These are phyloP conservation scores for Drosophila pruinosa DNA, from an alignment of 1,140 invertebrate genomes.

Conservation along the genomic window DNA sequence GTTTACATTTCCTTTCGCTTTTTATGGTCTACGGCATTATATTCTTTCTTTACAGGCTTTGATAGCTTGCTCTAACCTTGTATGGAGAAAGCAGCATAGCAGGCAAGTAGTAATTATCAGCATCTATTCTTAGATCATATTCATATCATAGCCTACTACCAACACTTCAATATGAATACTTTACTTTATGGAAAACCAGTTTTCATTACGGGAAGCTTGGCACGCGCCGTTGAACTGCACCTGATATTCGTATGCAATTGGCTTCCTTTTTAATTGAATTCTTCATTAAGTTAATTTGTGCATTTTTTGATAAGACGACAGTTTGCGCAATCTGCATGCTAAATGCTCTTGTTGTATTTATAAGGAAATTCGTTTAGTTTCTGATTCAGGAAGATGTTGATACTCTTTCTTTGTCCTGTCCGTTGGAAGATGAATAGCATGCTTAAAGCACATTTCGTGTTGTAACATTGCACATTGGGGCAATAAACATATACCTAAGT, in stretches of 20 bases:
- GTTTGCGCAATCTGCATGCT: background rate
- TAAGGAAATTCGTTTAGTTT: slow-evolving; percentile 2
- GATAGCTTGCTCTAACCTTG: background rate
- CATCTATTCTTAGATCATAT: background rate
- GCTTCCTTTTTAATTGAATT: background rate
- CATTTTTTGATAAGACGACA: background rate
- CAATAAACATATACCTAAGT: background rate
- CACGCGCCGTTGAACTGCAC: background rate
- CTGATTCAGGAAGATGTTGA: slow-evolving; percentile 9
- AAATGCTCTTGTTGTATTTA: slow-evolving; percentile 1
- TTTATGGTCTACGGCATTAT: background rate
- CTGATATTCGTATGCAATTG: too few relatives aligned
- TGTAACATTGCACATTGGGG: background rate
- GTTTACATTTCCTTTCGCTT: background rate
- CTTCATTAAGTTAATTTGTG: background rate
- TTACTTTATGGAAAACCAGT: background rate
- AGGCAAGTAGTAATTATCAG: background rate
- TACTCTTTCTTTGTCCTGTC: slow-evolving; percentile 4
- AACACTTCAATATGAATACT: background rate
- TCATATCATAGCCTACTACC: background rate
- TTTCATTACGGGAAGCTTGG: background rate
- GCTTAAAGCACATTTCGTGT: background rate
- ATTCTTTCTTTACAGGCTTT: background rate
- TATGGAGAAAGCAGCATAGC: background rate
- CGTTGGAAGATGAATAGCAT: slow-evolving; percentile 5